Percentiles rank a stretch among this genome's conserved stretches.
These are phyloP conservation scores for Brachionus sp. DNA, from an alignment of 1,140 invertebrate species.

Conservation along the genomic window DNA sequence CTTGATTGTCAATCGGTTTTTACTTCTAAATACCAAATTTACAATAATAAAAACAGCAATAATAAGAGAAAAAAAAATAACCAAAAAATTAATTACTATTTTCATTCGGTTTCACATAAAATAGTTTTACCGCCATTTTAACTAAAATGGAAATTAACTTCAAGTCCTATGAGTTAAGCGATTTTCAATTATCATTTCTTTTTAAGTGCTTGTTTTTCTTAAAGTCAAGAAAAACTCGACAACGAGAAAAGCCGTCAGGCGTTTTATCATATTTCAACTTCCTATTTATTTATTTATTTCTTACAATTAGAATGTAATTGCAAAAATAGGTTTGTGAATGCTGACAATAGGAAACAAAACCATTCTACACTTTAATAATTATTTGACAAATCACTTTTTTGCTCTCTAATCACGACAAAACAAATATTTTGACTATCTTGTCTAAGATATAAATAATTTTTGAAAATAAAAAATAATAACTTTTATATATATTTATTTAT, in stretches of 20 bases:
- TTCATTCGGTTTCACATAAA: slow-evolving; percentile 31
- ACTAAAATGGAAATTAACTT: slow-evolving; percentile 4
- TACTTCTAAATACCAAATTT: background rate
- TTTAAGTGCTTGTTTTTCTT: background rate
- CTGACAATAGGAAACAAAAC: no score
- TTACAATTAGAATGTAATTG: no score
- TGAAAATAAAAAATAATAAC: no score
- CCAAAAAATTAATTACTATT: slow-evolving; percentile 31
- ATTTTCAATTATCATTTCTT: slow-evolving; percentile 35
- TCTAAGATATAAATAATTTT: no score
- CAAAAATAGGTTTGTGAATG: no score
- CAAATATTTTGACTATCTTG: no score
- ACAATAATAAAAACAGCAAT: no score
- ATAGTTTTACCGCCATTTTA: slow-evolving; percentile 39
- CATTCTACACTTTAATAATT: no score
- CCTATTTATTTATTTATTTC: background rate
- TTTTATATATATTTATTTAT: no score
- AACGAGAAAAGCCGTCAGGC: background rate
- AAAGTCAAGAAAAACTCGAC: slow-evolving; percentile 36
- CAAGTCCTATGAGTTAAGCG: background rate
- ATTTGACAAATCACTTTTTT: no score
- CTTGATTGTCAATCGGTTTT: background rate
- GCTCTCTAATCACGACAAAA: no score
- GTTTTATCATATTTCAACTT: background rate
- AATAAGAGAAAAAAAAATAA: background rate